Evolutionary conservation across 2,113 vertebrate genomes (phyloP).

Genomic region (Hirundichthys speculiger): DNA sequence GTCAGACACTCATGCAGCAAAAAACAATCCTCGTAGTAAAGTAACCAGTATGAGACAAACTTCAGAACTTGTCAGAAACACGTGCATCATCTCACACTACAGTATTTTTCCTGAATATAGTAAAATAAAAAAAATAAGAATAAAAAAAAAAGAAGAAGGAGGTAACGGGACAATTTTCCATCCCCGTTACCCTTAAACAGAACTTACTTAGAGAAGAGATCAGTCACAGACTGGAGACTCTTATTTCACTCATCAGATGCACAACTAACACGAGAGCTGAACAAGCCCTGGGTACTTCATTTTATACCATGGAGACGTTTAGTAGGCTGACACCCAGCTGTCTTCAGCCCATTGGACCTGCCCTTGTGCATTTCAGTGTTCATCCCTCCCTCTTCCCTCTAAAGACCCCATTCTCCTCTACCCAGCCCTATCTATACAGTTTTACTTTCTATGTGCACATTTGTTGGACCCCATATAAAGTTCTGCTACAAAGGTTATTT

Average conservation of each 20-base stretch:
- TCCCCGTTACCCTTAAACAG: too few species aligned
- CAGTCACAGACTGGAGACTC: background rate
- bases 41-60: background rate
- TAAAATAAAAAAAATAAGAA: background rate
- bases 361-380: conserved; percentile 32
- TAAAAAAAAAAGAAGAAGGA: too few species aligned
- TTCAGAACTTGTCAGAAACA: background rate
- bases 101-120: background rate
- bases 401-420: background rate
- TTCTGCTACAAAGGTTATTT: background rate
- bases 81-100: background rate
- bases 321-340: conserved; percentile 22
- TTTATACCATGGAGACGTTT: conserved; percentile 36
- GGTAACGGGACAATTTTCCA: too few species aligned
- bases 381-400: conserved; percentile 30
- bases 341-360: conserved; percentile 20
- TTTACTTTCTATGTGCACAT: background rate
- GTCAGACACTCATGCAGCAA: background rate
- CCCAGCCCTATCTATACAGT: background rate
- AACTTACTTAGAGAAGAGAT: conserved; percentile 35
- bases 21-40: background rate
- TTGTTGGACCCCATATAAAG: background rate
- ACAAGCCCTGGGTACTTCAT: conserved; percentile 9
- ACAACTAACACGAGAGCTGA: background rate
- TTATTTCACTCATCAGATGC: conserved; percentile 17